Percentiles rank a stretch among this genome's conserved stretches.
Conservation (phyloP, 1,140 invertebrate species). For the Brachionus koreanus region DNA sequence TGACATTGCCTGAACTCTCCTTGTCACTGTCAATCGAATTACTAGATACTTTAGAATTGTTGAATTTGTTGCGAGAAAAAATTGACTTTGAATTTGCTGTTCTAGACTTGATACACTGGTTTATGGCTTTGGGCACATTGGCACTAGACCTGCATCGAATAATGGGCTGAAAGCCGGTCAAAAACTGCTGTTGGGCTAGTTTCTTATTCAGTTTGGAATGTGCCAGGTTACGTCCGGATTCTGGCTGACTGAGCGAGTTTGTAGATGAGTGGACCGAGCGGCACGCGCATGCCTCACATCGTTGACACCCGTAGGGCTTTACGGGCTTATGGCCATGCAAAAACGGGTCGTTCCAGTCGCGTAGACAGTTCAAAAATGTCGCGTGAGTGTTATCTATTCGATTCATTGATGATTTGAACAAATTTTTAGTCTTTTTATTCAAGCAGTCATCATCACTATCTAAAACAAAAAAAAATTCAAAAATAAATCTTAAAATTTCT, state of each 20-base stretch:
- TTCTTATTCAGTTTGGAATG: slow-evolving; percentile 16
- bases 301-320: slow-evolving; percentile 10
- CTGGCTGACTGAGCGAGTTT: not conserved
- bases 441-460: slow-evolving; percentile 43
- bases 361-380: slow-evolving; percentile 33
- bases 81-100: not conserved
- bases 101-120: not conserved
- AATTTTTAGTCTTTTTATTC: slow-evolving; percentile 30
- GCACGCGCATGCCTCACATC: slow-evolving; percentile 15
- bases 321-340: slow-evolving; percentile 22
- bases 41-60: not conserved
- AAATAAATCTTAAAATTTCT: not conserved
- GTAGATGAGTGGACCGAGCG: not conserved
- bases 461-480: not conserved
- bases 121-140: not conserved
- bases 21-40: slow-evolving; percentile 30
- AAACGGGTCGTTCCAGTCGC: slow-evolving; percentile 43
- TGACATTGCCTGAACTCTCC: not conserved
- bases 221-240: not conserved
- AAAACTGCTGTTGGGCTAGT: not conserved
- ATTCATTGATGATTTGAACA: slow-evolving; percentile 43
- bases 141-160: slow-evolving; percentile 2
- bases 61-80: not conserved
- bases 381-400: slow-evolving; percentile 39
- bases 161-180: slow-evolving; percentile 14